A percentile compares a stretch with the other conserved stretches of the same genome.
phyloP scores from a whole-genome alignment of 2,888 invertebrate species.

The Acrocyrtus sp. region DNA sequence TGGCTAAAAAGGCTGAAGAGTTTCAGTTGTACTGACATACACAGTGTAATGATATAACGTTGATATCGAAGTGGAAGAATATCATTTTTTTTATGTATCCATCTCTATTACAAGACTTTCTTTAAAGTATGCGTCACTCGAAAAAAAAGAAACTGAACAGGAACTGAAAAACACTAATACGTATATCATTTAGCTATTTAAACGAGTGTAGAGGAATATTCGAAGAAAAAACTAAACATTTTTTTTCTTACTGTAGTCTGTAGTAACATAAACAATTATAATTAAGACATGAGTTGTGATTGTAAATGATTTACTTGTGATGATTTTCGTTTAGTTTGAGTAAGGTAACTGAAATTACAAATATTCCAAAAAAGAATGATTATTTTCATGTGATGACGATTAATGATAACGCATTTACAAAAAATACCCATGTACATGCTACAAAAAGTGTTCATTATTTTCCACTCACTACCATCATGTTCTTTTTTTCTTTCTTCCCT shows the following conservation, averaged over 20 bases:
- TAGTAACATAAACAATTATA: slow-evolving; percentile 1
- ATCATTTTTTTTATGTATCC: background rate
- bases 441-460: background rate
- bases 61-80: slow-evolving; percentile 27
- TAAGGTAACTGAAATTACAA: slow-evolving; percentile 48
- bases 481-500: background rate
- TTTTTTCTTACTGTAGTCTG: background rate
- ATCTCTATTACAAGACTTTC: background rate
- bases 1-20: slow-evolving; percentile 19
- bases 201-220: background rate
- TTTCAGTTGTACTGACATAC: slow-evolving; percentile 17
- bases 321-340: slow-evolving; percentile 9
- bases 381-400: background rate
- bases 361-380: background rate
- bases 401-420: too few relatives aligned
- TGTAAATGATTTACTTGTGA: slow-evolving; percentile 21
- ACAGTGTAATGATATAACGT: slow-evolving; percentile 1
- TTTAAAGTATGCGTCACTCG: slow-evolving; percentile 9
- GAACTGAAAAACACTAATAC: background rate
- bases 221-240: slow-evolving; percentile 3
- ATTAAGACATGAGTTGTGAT: too few relatives aligned
- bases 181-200: slow-evolving; percentile 1
- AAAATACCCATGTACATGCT: too few relatives aligned
- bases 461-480: too few relatives aligned
- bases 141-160: background rate